A percentile compares a stretch with the other conserved stretches of the same genome.
Conservation (phyloP, 2,888 invertebrate species). For the Conchocele bisecta region DNA sequence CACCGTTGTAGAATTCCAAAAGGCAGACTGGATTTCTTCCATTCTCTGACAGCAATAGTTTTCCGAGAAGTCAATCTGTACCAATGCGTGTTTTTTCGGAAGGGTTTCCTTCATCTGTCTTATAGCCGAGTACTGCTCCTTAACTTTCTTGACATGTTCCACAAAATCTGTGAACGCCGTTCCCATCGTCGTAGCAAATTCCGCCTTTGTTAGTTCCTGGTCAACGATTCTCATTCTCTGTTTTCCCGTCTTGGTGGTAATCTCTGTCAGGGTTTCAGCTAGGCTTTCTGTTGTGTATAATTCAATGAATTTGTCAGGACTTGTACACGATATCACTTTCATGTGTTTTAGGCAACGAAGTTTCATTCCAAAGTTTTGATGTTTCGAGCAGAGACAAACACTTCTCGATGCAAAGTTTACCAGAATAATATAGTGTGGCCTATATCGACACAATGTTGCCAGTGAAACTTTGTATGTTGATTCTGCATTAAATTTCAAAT, state of each 20-base stretch:
- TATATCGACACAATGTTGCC: background rate
- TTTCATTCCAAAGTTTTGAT: background rate
- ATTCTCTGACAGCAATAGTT: conserved; percentile 38
- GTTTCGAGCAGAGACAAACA: background rate
- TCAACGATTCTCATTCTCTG: background rate
- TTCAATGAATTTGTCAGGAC: conserved; percentile 3
- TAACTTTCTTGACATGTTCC: conserved; percentile 31
- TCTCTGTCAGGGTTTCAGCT: background rate
- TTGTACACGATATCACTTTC: background rate
- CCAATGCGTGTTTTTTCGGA: conserved; percentile 9
- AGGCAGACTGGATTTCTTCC: conserved; percentile 26
- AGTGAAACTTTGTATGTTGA: background rate
- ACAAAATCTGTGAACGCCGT: background rate
- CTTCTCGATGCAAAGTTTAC: background rate
- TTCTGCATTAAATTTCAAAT: background rate
- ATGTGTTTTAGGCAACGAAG: background rate
- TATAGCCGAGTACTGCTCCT: conserved; percentile 33
- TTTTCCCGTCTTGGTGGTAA: background rate
- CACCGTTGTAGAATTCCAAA: conserved; percentile 33
- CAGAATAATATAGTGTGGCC: background rate
- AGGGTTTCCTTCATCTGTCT: conserved; percentile 28
- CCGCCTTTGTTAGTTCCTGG: background rate
- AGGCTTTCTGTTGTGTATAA: background rate
- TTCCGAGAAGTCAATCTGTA: conserved; percentile 40
- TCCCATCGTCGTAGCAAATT: background rate